Evolutionary conservation across 2,888 invertebrate genomes (phyloP).

Genomic region (Sarcophaga variegata): DNA sequence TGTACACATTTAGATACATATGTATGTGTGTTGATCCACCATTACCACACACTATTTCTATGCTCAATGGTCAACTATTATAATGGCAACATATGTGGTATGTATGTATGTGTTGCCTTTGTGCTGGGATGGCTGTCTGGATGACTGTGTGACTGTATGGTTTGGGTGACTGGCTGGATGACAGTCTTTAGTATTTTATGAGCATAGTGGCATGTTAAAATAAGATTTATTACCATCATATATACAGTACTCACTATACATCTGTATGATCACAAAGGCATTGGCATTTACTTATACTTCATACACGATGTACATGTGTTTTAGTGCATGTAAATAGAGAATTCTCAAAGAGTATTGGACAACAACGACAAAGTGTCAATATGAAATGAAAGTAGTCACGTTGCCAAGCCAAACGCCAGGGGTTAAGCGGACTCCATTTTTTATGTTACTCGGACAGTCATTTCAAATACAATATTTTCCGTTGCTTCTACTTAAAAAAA

Average conservation of each 20-base stretch:
- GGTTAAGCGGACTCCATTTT: conserved; percentile 52
- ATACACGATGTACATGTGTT: not conserved
- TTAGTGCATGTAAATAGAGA: not conserved
- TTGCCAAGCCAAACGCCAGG: conserved; percentile 31
- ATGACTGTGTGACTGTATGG: conserved; percentile 25
- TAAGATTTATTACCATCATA: conserved; percentile 65
- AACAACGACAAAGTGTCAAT: conserved; percentile 50
- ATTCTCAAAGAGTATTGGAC: not conserved
- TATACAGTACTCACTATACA: not conserved
- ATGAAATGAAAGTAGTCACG: conserved; percentile 63
- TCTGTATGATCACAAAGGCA: not conserved
- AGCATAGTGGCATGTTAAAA: conserved; percentile 65
- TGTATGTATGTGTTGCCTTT: conserved; percentile 16
- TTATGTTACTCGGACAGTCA: not conserved
- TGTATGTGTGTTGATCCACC: conserved; percentile 55
- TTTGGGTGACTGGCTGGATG: conserved; percentile 55
- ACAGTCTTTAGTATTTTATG: conserved; percentile 69
- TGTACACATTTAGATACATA: not conserved
- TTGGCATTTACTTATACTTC: not conserved
- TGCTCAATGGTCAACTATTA: conserved; percentile 22
- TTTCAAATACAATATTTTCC: not conserved
- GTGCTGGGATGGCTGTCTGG: conserved; percentile 37
- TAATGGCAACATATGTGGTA: conserved; percentile 59
- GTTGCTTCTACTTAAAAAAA: too few species aligned
- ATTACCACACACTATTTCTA: conserved; percentile 56